Conservation (phyloP, 2,113 vertebrate species). For the Apeltes quadracus region DNA sequence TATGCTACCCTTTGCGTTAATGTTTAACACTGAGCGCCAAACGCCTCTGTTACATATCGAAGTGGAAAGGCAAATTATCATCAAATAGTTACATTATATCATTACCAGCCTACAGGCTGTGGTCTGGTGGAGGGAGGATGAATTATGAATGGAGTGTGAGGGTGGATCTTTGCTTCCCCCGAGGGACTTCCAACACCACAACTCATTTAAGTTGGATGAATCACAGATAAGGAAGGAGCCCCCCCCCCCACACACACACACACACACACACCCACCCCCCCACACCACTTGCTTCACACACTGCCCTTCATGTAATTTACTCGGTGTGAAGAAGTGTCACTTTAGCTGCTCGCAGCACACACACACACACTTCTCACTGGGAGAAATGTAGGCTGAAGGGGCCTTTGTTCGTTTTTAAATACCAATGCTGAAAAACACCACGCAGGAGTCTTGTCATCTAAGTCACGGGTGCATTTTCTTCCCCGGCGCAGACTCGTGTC, state of each 20-base stretch:
- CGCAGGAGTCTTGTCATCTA: slow-evolving; percentile 75
- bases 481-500: slow-evolving; percentile 57
- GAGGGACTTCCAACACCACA: slow-evolving; percentile 71
- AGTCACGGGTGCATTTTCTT: slow-evolving; percentile 74
- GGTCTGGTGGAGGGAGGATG: slow-evolving; percentile 76
- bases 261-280: slow-evolving; percentile 9
- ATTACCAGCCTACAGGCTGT: slow-evolving; percentile 78
- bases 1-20: slow-evolving; percentile 73
- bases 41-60: slow-evolving; percentile 71
- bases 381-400: slow-evolving; percentile 66
- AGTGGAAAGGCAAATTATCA: slow-evolving; percentile 78
- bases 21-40: slow-evolving; percentile 69
- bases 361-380: slow-evolving; percentile 48
- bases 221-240: slow-evolving; percentile 62
- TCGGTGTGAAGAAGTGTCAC: slow-evolving; percentile 54
- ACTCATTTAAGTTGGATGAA: slow-evolving; percentile 78
- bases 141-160: slow-evolving; percentile 82
- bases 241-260: background rate
- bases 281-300: slow-evolving; percentile 49
- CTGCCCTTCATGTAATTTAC: slow-evolving; percentile 68
- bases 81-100: slow-evolving; percentile 77
- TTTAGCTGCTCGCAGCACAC: slow-evolving; percentile 45
- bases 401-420: slow-evolving; percentile 77
- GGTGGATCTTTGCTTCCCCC: slow-evolving; percentile 55
- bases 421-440: slow-evolving; percentile 69